Evolutionary conservation across 1,140 invertebrate genomes (phyloP).

Genomic region (Drosophila ironensis): DNA sequence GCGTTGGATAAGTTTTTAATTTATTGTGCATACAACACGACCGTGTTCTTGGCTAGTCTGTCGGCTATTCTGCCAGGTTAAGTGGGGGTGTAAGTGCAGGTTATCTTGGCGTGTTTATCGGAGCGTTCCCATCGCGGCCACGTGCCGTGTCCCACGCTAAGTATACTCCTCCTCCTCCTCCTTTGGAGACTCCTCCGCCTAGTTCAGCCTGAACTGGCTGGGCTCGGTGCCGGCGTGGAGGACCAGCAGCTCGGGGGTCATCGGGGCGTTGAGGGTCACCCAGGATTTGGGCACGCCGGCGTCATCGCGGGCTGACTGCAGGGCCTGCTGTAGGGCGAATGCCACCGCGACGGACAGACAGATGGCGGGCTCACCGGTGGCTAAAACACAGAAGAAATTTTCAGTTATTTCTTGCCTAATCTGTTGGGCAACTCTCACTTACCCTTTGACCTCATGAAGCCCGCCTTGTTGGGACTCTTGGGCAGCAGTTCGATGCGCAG

Average conservation of each 20-base stretch:
- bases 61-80: conserved; percentile 15
- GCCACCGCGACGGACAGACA: conserved; percentile 86
- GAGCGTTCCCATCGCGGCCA: conserved; percentile 45
- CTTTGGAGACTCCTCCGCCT: conserved; percentile 2
- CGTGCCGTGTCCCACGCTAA: conserved; percentile 58
- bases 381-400: conserved; percentile 69
- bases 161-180: not conserved
- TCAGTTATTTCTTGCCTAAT: not conserved
- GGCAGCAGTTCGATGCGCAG: conserved; percentile 89
- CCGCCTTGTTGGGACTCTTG: conserved; percentile 87
- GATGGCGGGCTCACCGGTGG: conserved; percentile 90
- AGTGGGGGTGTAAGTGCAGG: conserved; percentile 34
- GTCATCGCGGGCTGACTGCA: conserved; percentile 86
- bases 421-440: conserved; percentile 82
- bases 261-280: conserved; percentile 82
- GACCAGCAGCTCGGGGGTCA: conserved; percentile 82
- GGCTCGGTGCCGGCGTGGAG: conserved; percentile 70
- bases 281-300: conserved; percentile 83
- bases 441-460: conserved; percentile 89
- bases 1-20: conserved; percentile 74
- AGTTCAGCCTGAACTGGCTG: conserved; percentile 57
- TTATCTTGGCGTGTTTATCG: conserved; percentile 55
- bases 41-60: conserved; percentile 17
- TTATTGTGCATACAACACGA: conserved; percentile 70
- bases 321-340: conserved; percentile 88